A percentile compares a stretch with the other conserved stretches of the same genome.
phyloP scores from a whole-genome alignment of 2,888 invertebrate genomes.

The Sarcophaga rosellei region DNA sequence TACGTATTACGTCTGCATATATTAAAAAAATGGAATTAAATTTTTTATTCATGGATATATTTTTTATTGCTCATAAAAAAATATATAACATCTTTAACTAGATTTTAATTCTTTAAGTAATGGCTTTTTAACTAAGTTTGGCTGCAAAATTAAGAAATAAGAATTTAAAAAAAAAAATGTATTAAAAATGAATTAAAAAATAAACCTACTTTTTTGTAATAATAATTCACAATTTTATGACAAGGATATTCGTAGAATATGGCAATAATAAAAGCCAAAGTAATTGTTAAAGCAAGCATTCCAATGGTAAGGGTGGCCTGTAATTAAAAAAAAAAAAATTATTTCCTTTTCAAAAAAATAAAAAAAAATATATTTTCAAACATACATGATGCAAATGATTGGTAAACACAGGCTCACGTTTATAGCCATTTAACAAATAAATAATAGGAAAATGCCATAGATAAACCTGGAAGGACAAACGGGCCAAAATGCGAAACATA shows the following conservation, averaged over 20 bases:
- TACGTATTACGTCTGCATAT: too few species aligned
- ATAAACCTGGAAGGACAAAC: conserved; percentile 77
- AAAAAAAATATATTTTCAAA: background rate
- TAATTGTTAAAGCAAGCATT: conserved; percentile 70
- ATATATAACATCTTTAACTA: background rate
- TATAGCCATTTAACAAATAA: conserved; percentile 70
- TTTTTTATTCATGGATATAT: too few species aligned
- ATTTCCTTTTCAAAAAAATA: too few species aligned
- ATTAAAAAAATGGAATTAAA: too few species aligned
- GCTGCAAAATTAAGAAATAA: background rate
- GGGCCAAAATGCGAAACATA: conserved; percentile 74
- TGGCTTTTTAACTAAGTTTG: background rate
- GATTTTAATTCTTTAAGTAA: background rate
- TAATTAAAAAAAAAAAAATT: background rate
- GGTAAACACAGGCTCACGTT: conserved; percentile 74
- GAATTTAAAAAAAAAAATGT: background rate
- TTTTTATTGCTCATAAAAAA: background rate
- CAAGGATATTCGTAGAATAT: conserved; percentile 75
- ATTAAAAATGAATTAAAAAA: background rate
- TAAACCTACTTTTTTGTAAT: conserved; percentile 43
- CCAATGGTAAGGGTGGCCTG: conserved; percentile 69
- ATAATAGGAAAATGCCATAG: conserved; percentile 76
- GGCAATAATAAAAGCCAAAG: conserved; percentile 72
- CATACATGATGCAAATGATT: conserved; percentile 74
- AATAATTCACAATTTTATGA: conserved; percentile 23